A percentile compares a stretch with the other conserved stretches of the same genome.
Conservation (phyloP, 2,888 invertebrate genomes). For the Poecilus cupreus region DNA sequence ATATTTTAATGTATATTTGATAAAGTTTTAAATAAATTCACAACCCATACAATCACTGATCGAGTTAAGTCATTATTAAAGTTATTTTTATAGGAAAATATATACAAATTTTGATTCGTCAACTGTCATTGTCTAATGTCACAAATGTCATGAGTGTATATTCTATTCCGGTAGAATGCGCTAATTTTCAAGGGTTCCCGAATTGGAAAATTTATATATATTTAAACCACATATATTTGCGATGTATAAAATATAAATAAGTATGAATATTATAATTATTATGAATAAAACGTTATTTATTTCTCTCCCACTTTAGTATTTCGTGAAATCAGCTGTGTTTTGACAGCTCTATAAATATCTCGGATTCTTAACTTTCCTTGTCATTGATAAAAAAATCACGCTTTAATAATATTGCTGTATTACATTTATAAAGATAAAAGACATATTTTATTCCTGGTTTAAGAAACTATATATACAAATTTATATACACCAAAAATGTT, state of each 20-base stretch:
- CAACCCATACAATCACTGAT: neutral
- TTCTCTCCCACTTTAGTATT: neutral
- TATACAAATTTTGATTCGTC: neutral
- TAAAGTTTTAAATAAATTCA: slow-evolving; percentile 12
- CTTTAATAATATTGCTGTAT: neutral
- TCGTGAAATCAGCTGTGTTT: slow-evolving; percentile 2
- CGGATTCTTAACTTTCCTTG: neutral
- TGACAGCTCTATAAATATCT: slow-evolving; percentile 10
- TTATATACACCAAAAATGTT: slow-evolving; percentile 34
- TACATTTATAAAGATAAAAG: neutral
- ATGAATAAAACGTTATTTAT: neutral
- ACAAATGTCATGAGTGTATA: slow-evolving; percentile 4
- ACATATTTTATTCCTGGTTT: neutral
- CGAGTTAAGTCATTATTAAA: slow-evolving; percentile 24
- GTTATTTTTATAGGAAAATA: slow-evolving; percentile 2
- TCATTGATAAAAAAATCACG: neutral
- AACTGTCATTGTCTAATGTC: slow-evolving; percentile 20
- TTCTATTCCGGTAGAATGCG: neutral
- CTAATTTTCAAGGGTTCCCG: neutral
- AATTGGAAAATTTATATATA: neutral
- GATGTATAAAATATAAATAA: neutral
- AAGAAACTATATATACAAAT: neutral
- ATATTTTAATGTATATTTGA: neutral
- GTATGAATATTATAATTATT: neutral
- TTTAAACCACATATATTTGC: neutral